phyloP scores from a whole-genome alignment of 64 coral and sea anemone genomes.

The Montipora efflorescens region DNA sequence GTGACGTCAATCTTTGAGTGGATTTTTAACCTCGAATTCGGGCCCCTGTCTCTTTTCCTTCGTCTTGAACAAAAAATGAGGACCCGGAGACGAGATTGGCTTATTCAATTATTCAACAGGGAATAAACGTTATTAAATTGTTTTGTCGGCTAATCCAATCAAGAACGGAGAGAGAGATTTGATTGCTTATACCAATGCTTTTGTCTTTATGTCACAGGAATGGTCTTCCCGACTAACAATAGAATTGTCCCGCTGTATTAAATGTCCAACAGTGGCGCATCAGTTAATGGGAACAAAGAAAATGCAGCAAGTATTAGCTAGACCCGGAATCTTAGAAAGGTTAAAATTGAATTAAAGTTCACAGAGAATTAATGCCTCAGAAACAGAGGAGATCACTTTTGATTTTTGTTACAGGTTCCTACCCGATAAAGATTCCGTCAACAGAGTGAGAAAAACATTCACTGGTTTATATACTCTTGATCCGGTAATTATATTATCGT shows the following conservation, averaged over 20 bases:
- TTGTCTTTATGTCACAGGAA: slow-evolving; percentile 22
- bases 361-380: neutral
- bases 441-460: slow-evolving; percentile 80
- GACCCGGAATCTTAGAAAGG: slow-evolving; percentile 85
- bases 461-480: slow-evolving; percentile 94
- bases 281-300: slow-evolving; percentile 89
- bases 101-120: too few relatives aligned
- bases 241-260: slow-evolving; percentile 77
- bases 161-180: too few relatives aligned
- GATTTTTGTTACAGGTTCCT: slow-evolving; percentile 66
- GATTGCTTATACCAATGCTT: neutral
- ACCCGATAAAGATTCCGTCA: slow-evolving; percentile 67
- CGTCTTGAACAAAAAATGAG: too few relatives aligned
- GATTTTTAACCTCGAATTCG: too few relatives aligned
- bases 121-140: too few relatives aligned
- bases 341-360: neutral
- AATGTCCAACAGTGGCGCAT: slow-evolving; percentile 78
- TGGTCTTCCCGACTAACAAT: slow-evolving; percentile 74
- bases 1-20: too few relatives aligned
- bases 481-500: slow-evolving; percentile 33
- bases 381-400: neutral
- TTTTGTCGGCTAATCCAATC: too few relatives aligned
- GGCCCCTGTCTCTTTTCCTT: too few relatives aligned
- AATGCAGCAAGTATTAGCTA: slow-evolving; percentile 76
- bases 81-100: too few relatives aligned